A percentile compares a stretch with the other conserved stretches of the same genome.
These are phyloP conservation scores for Athalia rosae DNA, from an alignment of 2,888 invertebrate species.

Conservation along the genomic window DNA sequence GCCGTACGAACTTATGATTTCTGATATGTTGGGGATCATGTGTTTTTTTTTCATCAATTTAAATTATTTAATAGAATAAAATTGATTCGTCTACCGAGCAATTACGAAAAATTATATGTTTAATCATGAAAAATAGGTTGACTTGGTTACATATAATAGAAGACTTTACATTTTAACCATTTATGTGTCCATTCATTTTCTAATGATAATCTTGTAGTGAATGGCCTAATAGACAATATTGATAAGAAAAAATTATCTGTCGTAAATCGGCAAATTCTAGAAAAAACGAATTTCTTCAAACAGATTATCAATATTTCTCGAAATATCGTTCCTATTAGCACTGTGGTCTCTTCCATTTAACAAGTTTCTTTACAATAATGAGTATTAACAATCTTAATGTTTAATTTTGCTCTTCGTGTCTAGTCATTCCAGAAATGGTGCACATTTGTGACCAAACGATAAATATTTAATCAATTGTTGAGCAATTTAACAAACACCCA, in stretches of 20 bases:
- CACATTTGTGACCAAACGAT: conserved; percentile 6
- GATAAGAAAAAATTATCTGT: neutral
- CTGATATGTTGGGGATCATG: neutral
- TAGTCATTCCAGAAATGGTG: conserved; percentile 51
- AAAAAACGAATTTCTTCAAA: neutral
- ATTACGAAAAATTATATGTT: too few relatives aligned
- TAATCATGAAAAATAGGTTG: too few relatives aligned
- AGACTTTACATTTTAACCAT: neutral
- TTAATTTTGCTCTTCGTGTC: conserved; percentile 42
- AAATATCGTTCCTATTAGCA: conserved; percentile 55
- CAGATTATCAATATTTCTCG: conserved; percentile 42
- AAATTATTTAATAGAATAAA: neutral
- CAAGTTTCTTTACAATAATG: conserved; percentile 31
- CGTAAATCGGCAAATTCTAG: neutral
- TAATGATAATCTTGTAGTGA: conserved; percentile 8
- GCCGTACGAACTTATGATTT: neutral
- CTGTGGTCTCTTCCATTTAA: conserved; percentile 47
- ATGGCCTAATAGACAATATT: conserved; percentile 24
- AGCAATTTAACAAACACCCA: conserved; percentile 18
- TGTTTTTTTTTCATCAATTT: neutral
- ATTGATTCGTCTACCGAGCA: too few relatives aligned
- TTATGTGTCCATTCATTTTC: conserved; percentile 2
- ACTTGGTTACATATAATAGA: neutral
- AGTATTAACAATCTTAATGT: conserved; percentile 34
- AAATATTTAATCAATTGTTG: conserved; percentile 11